Conservation (phyloP, 2,888 invertebrate species). For the Phyto melanocephala region DNA sequence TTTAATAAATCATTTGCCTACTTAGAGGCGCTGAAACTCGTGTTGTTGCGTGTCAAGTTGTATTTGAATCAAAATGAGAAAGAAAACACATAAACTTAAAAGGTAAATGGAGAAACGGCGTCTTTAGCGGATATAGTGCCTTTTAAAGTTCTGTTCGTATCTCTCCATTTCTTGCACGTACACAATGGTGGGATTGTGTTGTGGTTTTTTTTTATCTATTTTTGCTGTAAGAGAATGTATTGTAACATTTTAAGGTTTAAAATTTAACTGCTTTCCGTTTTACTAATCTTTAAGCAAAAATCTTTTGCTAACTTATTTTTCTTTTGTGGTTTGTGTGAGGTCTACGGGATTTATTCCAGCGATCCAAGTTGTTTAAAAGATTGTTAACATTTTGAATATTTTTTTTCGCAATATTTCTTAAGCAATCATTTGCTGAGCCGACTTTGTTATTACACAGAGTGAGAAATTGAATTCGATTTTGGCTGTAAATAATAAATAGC, state of each 20-base stretch:
- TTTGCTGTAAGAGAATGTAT: neutral
- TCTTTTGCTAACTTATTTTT: neutral
- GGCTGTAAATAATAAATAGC: too few relatives aligned
- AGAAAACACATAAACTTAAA: neutral
- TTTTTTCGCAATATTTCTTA: too few relatives aligned
- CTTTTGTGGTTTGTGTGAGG: neutral
- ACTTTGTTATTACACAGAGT: too few relatives aligned
- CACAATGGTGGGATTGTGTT: neutral
- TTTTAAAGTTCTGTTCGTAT: conserved; percentile 19
- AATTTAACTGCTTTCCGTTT: neutral
- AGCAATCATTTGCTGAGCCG: too few relatives aligned
- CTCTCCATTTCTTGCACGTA: neutral
- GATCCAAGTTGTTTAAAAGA: neutral
- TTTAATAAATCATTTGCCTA: conserved; percentile 24
- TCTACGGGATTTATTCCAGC: neutral
- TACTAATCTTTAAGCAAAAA: neutral
- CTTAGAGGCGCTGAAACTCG: conserved; percentile 24
- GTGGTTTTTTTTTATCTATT: neutral
- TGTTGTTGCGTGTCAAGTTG: conserved; percentile 34
- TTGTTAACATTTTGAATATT: too few relatives aligned
- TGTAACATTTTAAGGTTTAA: neutral
- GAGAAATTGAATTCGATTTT: too few relatives aligned
- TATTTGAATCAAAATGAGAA: neutral
- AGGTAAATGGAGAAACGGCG: conserved; percentile 26
- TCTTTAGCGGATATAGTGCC: conserved; percentile 42